Base-by-base conservation (phyloP, 2,888 invertebrate genomes). In the Noctua pronuba region DNA sequence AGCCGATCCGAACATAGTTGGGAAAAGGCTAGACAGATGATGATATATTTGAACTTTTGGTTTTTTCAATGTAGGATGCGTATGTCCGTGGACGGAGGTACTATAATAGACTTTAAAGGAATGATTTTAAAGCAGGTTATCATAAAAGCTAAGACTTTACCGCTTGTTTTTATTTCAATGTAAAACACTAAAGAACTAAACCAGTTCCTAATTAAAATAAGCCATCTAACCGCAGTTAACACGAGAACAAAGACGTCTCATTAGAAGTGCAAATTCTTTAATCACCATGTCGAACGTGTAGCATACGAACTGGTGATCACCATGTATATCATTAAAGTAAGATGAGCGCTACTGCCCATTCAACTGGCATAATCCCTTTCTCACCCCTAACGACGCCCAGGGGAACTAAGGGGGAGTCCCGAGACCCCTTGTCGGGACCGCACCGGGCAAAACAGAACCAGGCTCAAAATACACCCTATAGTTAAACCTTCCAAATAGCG, bases 301-400 rank as follows among this genome's bases (percentile, higher is more conserved):
- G 60, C 77, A 55, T 82, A 68, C 35, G 16, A 65, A 65, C 68
- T 41, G n/a, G 44, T 83, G 72, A 86, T 79, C 64, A 86, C 41
- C 41, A 55, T 62, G 75, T 73, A 68, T n/a, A 66, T 81, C 67
- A 75, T 87, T 85, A 85, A 73, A 79, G 71, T 75, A 75, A 87
- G 64, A 73, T 67, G 70, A 67, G 69, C 67, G 72, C 84, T 70
- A 46, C 80, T 86, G 80, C 75, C 64, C 70, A 73, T 84, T 80
- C 84, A 86, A 80, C 73, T 71, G 84, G 64, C 66, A 73, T 84
- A 80, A 84, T 84, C 75, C 80, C 87, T 84, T 84, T 84, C 86
- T 79, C 83, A 83, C 71, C 84, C 87, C 73, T 84, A 84, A 86
- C 87, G 87, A 86, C 60, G 70, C 84, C 84, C 84, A 31, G 16